Evolutionary conservation across 2,797 vertebrate genomes (phyloP), one percentile per base, ranked within the genome.

Genomic region (Vireo griseus): DNA sequence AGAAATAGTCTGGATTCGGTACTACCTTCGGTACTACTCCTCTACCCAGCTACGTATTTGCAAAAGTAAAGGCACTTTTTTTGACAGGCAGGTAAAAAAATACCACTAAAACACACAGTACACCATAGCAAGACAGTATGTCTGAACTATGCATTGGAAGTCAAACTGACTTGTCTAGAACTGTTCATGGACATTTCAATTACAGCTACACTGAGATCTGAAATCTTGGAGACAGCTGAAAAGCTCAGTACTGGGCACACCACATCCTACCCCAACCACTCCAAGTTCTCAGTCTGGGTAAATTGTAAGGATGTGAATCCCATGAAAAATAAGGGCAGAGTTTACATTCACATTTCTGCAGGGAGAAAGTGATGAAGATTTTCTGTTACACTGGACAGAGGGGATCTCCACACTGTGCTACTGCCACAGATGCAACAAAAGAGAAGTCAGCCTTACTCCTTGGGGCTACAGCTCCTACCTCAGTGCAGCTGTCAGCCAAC

Each of bases 401-500:
- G 21, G 69, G 51, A 67, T 47, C 62, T 85, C 68, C 18, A 35
- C 48, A 25, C 42, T 35, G 31, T 29, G 37, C 69, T 86, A 42
- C 47, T 57, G 62, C 47, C 88, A 71, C 55, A 82, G 74, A 82
- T 33, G 48, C 48, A 85, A 52, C 28, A 69, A 51, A 82, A 88
- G 37, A 59, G 48, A 61, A 93, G 77, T 33, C 77, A 54, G 77
- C 5, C 86, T 82, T 44, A 18, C 35, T 71, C 80, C 86, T 74
- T 37, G 59, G n/a, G 80, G 83, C 77, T 65, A 21, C 67, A 71
- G 57, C 35, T 79, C 39, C 59, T 37, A 76, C 57, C 73, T 79
- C 83, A n/a, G 10, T 13, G 67, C 86, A 96, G 86, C 94, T 95
- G 90, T 57, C 88, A 87, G 74, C 66, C 71, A 76, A 33, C 69